These are phyloP conservation scores for Pteruthius melanotis DNA, from an alignment of 2,113 vertebrate genomes.

Conservation along the genomic window DNA sequence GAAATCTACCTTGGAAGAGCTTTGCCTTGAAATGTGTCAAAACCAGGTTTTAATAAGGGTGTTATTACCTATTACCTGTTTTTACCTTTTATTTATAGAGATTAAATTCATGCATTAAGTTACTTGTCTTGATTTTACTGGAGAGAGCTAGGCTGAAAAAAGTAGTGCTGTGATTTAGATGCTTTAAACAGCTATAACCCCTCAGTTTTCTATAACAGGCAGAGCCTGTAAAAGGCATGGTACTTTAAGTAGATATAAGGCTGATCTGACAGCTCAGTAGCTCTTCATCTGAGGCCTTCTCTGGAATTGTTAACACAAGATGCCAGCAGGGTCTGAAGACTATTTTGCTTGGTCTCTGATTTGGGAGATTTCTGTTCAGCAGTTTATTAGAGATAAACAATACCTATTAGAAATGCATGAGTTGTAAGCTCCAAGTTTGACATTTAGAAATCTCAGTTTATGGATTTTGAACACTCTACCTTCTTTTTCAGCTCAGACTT, in stretches of 20 bases:
- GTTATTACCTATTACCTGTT: not conserved
- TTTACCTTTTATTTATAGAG: not conserved
- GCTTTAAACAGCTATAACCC: not conserved
- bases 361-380: not conserved
- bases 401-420: not conserved
- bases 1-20: not conserved
- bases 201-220: not conserved
- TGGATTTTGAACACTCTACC: not conserved
- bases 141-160: not conserved
- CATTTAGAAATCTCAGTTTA: not conserved
- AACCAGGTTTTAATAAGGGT: not conserved
- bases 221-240: not conserved
- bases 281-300: not conserved
- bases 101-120: not conserved
- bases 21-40: not conserved
- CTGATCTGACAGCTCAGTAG: not conserved
- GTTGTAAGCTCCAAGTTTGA: not conserved
- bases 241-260: not conserved
- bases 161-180: not conserved
- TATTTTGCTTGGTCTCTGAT: not conserved
- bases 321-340: not conserved
- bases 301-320: not conserved
- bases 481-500: not conserved
- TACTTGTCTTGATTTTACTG: not conserved
- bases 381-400: not conserved